Evolutionary conservation across 2,797 vertebrate genomes (phyloP).

Genomic region (Coracias cyanogaster): DNA sequence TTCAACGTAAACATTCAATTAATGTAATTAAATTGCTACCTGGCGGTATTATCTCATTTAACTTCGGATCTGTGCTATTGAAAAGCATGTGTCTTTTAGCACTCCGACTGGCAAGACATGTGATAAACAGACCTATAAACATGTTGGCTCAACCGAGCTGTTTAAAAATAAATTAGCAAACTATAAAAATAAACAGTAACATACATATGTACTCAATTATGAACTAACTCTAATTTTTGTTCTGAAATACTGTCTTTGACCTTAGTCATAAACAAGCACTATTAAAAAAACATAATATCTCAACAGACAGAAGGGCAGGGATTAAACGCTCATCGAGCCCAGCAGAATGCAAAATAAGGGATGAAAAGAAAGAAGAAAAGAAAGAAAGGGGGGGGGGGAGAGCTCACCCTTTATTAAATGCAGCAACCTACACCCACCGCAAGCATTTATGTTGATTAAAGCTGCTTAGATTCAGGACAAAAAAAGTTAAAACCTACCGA

Average conservation of each 20-base stretch:
- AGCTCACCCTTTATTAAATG: constrained; percentile 22
- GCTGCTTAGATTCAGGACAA: neutral
- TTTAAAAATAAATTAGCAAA: constrained; percentile 88
- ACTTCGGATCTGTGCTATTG: constrained; percentile 76
- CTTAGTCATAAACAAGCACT: constrained; percentile 84
- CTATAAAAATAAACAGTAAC: constrained; percentile 87
- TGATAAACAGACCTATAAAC: constrained; percentile 82
- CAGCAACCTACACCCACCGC: neutral
- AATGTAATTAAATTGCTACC: constrained; percentile 85
- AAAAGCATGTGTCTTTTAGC: constrained; percentile 81
- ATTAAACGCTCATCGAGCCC: constrained; percentile 72
- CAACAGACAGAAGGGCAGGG: constrained; percentile 82
- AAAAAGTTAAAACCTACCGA: constrained; percentile 45
- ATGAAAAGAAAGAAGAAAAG: constrained; percentile 44
- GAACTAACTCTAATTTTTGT: constrained; percentile 85
- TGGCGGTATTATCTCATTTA: constrained; percentile 82
- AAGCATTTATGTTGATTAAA: constrained; percentile 24
- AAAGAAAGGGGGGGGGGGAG: neutral
- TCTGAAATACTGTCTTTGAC: constrained; percentile 85
- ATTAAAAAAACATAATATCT: constrained; percentile 84
- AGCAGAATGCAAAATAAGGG: constrained; percentile 69
- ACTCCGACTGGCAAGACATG: constrained; percentile 76
- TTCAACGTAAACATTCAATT: constrained; percentile 80
- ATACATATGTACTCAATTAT: constrained; percentile 85
- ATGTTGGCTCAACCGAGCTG: constrained; percentile 80